Evolutionary conservation across 2,113 vertebrate species (phyloP).

Genomic region (Hippocampus abdominalis): DNA sequence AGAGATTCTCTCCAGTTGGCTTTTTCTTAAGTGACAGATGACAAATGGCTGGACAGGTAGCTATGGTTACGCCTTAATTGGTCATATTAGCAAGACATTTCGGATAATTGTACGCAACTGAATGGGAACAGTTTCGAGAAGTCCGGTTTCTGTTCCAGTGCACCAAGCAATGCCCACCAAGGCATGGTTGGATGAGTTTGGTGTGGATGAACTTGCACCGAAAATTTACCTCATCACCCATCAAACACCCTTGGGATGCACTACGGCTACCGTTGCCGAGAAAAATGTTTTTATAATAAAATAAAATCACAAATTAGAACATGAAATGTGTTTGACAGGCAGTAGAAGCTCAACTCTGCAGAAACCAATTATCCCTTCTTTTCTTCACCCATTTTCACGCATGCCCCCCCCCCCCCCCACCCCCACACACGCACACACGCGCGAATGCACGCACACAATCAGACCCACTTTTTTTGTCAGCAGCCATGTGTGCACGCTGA

Average conservation of each 20-base stretch:
- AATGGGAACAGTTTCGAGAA: background rate
- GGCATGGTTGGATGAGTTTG: background rate
- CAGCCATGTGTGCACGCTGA: constrained; percentile 41
- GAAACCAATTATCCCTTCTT: constrained; percentile 49
- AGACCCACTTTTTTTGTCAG: constrained; percentile 25
- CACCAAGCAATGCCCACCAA: too few relatives aligned
- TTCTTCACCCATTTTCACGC: constrained; percentile 4
- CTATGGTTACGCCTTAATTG: background rate
- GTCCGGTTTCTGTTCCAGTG: background rate
- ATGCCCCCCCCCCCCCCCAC: background rate
- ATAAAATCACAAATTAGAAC: background rate
- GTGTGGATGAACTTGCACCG: background rate
- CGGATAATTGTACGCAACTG: background rate
- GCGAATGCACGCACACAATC: background rate
- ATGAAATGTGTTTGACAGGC: constrained; percentile 7
- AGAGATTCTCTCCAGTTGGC: too few relatives aligned
- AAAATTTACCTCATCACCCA: background rate
- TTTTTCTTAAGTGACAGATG: background rate
- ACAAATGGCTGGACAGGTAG: background rate
- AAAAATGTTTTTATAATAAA: background rate
- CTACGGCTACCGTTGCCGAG: background rate
- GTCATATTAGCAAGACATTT: background rate
- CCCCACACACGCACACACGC: too few relatives aligned
- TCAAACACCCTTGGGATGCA: background rate
- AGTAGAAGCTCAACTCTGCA: constrained; percentile 20